Conservation (phyloP, 2,113 vertebrate species). For the Neoarius graeffei region DNA sequence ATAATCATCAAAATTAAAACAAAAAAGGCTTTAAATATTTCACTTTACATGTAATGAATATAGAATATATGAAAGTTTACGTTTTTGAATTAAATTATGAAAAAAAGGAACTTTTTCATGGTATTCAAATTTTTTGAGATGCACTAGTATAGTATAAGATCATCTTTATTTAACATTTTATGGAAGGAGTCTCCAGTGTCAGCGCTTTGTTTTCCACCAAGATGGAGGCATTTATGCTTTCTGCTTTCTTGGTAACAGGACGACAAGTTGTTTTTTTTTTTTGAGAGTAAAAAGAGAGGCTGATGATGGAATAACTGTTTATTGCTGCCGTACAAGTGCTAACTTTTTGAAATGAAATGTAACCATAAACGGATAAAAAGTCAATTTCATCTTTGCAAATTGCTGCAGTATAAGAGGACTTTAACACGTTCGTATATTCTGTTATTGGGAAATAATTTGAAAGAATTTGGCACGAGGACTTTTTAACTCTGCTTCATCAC, state of each 20-base stretch:
- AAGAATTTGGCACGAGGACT: not conserved
- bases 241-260: not conserved
- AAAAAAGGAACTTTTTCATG: too few relatives aligned
- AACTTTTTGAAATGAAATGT: not conserved
- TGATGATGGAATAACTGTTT: not conserved
- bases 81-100: too few relatives aligned
- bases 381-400: not conserved
- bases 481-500: not conserved
- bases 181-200: not conserved
- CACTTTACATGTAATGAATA: too few relatives aligned
- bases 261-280: not conserved
- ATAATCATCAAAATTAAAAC: too few relatives aligned
- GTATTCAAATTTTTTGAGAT: too few relatives aligned
- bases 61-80: too few relatives aligned
- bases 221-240: not conserved
- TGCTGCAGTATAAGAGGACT: not conserved
- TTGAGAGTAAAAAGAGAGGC: not conserved
- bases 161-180: not conserved
- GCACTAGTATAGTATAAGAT: not conserved
- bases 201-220: not conserved
- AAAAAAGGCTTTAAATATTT: too few relatives aligned
- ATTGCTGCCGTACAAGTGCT: not conserved
- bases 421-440: not conserved
- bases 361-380: not conserved
- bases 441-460: not conserved